Evolutionary conservation across 2,797 vertebrate genomes (phyloP).

Genomic region (Pangasius sanitwongsei): DNA sequence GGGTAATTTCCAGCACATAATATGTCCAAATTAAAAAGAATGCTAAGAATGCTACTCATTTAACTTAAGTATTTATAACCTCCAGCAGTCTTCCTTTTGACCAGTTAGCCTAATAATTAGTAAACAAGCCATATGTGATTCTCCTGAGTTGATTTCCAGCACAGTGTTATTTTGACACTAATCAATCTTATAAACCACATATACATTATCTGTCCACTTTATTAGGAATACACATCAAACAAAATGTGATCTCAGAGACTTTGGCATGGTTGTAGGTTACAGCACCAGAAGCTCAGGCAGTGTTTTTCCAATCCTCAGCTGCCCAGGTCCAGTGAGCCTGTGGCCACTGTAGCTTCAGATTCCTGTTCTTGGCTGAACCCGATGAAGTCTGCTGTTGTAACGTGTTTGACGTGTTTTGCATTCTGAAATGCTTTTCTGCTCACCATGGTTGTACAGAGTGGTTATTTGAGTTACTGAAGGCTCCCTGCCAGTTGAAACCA

Average conservation of each 20-base stretch:
- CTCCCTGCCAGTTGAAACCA: neutral
- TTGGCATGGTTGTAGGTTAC: neutral
- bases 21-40: neutral
- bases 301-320: neutral
- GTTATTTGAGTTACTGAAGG: neutral
- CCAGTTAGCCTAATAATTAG: neutral
- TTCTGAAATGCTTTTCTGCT: neutral
- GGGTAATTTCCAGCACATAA: neutral
- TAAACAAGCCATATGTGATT: neutral
- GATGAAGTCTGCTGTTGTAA: neutral
- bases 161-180: neutral
- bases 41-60: neutral
- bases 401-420: neutral
- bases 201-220: neutral
- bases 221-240: neutral
- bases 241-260: neutral
- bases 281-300: neutral
- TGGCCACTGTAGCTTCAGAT: neutral
- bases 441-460: neutral
- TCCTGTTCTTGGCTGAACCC: neutral
- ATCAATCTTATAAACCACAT: neutral
- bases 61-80: neutral
- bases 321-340: neutral
- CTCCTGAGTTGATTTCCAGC: neutral
- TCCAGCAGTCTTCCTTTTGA: neutral